Base-by-base conservation (phyloP, 2,888 invertebrate genomes). In the Homarus gammarus region DNA sequence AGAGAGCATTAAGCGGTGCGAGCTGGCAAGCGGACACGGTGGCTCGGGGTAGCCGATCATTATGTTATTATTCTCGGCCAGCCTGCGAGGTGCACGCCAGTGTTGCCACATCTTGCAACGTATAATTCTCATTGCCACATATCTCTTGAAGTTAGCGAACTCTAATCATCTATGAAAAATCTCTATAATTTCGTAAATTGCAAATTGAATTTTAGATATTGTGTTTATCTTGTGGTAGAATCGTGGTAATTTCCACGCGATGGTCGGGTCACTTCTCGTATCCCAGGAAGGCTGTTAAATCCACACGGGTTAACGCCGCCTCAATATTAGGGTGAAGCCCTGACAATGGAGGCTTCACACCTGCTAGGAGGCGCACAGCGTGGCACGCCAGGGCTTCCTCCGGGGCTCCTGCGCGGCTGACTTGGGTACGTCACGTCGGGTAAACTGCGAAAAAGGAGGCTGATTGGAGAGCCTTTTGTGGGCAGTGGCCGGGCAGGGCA, bases 191-290 rank as follows among this genome's bases (percentile, higher is more conserved):
- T 81, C 87, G 10, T 40, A 87, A 87, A 87, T 87, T 87, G 87
- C 87, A 87, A 87, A 87, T 87, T 87, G 87, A 87, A 87, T 86
- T 85, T 85, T 85, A 85, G 84, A 85, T 85, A 77, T 85, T 85
- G 84, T 85, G 84, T 85, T 85, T 85, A 85, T 85, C 84, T 85
- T 85, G 84, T 77, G 84, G 75, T 85, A 68, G 77, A 75, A 85
- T 85, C 84, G 77, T 77, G 64, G 84, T 77, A 85, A 85, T 85
- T 77, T 64, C 70, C 84, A 85, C 84, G 84, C 84, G 77, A 85
- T 61, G 77, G n/a, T 82, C 40, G 70, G 83, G 33, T 31, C 68
- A 61, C 51, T 27, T 6, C 44, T 77, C 3, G n/a, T 49, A 22
- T 56, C 22, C 18, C 22, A 56, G 44, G 44, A 38, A 27, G 12